Evolutionary conservation across 1,140 invertebrate species (phyloP).

Genomic region (Thaumatotibia leucotreta): DNA sequence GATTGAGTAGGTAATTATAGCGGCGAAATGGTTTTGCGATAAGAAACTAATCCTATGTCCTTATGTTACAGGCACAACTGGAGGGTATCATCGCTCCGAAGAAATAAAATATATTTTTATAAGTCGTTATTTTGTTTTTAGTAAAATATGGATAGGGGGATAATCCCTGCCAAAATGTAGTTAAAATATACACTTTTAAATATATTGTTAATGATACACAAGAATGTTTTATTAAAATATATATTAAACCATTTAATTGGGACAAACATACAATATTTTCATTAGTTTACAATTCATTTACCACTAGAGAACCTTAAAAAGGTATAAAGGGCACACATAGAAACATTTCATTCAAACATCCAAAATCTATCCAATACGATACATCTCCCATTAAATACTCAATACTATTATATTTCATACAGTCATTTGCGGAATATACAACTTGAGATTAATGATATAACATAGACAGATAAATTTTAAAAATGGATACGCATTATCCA

Average conservation of each 20-base stretch:
- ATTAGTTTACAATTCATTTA: constrained; percentile 72
- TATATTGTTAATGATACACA: constrained; percentile 37
- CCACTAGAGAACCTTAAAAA: constrained; percentile 61
- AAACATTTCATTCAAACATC: constrained; percentile 49
- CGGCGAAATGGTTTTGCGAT: too few species aligned
- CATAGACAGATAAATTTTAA: constrained; percentile 21
- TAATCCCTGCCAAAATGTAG: constrained; percentile 13
- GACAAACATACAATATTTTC: constrained; percentile 75
- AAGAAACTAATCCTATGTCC: constrained; percentile 21
- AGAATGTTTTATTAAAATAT: constrained; percentile 70
- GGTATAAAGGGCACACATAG: constrained; percentile 65
- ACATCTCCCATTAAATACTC: constrained; percentile 39
- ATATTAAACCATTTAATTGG: constrained; percentile 75
- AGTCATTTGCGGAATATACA: constrained; percentile 34
- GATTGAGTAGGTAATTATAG: too few species aligned
- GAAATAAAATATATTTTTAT: constrained; percentile 81
- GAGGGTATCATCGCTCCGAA: constrained; percentile 95
- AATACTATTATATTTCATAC: constrained; percentile 33
- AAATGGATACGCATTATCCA: constrained; percentile 9
- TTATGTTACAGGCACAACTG: constrained; percentile 86
- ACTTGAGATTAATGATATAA: constrained; percentile 22
- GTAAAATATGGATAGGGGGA: constrained; percentile 16
- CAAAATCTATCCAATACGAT: constrained; percentile 29
- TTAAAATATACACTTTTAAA: constrained; percentile 12
- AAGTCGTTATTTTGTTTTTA: constrained; percentile 17